Percentiles rank a stretch among this genome's conserved stretches.
phyloP scores from a whole-genome alignment of 2,888 invertebrate genomes.

The Arge pagana region DNA sequence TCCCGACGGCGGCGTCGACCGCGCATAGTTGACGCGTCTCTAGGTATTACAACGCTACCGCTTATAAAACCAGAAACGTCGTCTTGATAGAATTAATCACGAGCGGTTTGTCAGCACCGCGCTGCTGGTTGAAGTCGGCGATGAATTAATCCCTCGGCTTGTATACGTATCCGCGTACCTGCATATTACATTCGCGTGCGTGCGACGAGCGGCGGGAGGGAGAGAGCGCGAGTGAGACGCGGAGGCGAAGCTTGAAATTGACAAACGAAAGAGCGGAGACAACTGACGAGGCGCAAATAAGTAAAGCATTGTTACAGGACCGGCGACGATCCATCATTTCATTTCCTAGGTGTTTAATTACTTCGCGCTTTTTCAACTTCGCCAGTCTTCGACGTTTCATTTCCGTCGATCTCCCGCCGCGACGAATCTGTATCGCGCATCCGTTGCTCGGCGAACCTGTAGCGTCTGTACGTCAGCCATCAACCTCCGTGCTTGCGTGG shows the following conservation, averaged over 20 bases:
- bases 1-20: background rate
- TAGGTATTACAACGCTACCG: conserved; percentile 5
- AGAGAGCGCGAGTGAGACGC: no score
- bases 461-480: no score
- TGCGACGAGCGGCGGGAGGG: background rate
- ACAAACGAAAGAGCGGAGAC: no score
- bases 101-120: conserved; percentile 9
- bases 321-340: conserved; percentile 11
- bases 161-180: background rate
- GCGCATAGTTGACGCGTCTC: background rate
- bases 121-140: conserved; percentile 2
- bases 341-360: conserved; percentile 15
- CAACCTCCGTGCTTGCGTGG: no score
- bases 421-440: no score
- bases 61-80: conserved; percentile 18
- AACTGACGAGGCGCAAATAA: conserved; percentile 8
- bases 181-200: background rate
- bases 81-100: conserved; percentile 9
- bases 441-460: no score
- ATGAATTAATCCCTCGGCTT: conserved; percentile 11
- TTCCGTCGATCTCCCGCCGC: no score
- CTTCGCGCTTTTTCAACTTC: background rate
- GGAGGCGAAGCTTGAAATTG: no score
- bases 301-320: no score
- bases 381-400: no score